These are phyloP conservation scores for Eupithecia tripunctaria DNA, from an alignment of 2,888 invertebrate genomes.

Conservation along the genomic window DNA sequence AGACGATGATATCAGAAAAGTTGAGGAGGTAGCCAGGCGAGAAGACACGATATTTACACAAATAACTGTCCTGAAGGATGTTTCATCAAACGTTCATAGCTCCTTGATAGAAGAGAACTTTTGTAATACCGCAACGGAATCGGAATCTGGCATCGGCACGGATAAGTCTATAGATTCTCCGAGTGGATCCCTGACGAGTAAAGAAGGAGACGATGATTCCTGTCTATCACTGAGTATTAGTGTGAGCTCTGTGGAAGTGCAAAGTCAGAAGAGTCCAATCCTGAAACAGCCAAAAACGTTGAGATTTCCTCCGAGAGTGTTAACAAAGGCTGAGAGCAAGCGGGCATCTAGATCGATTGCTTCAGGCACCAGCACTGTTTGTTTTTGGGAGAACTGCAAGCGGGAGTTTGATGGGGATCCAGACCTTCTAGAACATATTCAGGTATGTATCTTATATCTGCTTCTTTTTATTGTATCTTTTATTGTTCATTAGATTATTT, in stretches of 20 bases:
- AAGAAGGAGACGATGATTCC: conserved; percentile 81
- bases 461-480: background rate
- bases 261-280: conserved; percentile 88
- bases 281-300: conserved; percentile 92
- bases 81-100: conserved; percentile 76
- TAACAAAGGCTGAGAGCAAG: conserved; percentile 66
- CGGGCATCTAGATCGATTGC: conserved; percentile 75
- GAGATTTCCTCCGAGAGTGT: conserved; percentile 88
- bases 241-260: conserved; percentile 70
- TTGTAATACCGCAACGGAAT: conserved; percentile 65
- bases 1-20: conserved; percentile 62
- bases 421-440: conserved; percentile 93
- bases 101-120: conserved; percentile 78
- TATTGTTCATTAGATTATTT: background rate
- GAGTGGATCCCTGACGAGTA: conserved; percentile 77
- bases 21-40: conserved; percentile 71
- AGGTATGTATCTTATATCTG: conserved; percentile 80
- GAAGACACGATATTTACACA: conserved; percentile 79
- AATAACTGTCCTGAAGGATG: conserved; percentile 78
- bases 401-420: conserved; percentile 91
- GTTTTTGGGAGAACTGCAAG: conserved; percentile 93
- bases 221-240: conserved; percentile 76
- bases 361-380: conserved; percentile 83
- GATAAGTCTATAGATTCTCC: conserved; percentile 81
- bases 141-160: conserved; percentile 79